These are phyloP conservation scores for Ascaphus truei DNA, from an alignment of 2,113 vertebrate genomes.

Conservation along the genomic window DNA sequence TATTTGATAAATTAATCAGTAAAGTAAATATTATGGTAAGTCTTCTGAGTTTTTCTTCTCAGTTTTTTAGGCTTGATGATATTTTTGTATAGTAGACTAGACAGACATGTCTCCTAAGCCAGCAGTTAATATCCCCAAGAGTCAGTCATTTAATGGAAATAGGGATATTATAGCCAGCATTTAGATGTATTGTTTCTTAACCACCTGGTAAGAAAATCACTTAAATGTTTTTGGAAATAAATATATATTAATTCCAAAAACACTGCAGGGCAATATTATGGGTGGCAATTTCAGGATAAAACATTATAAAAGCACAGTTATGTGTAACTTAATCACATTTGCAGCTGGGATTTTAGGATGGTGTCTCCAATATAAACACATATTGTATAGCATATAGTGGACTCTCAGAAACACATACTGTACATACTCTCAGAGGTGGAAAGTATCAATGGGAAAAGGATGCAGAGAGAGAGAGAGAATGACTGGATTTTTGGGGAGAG, in stretches of 20 bases:
- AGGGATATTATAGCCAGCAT: not conserved
- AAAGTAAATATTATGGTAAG: constrained; percentile 34
- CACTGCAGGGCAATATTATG: constrained; percentile 20
- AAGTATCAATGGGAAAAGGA: not conserved
- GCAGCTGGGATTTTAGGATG: constrained; percentile 16
- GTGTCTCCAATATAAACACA: constrained; percentile 26
- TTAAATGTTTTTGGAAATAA: constrained; percentile 13
- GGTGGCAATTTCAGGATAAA: constrained; percentile 1
- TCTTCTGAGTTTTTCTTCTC: constrained; percentile 10
- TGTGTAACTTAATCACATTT: constrained; percentile 12
- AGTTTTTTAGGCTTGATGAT: not conserved
- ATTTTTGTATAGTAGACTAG: constrained; percentile 2
- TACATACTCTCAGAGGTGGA: constrained; percentile 3
- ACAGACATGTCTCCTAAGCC: not conserved
- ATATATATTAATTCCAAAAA: constrained; percentile 18
- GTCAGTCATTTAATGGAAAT: constrained; percentile 5
- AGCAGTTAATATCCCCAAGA: constrained; percentile 20
- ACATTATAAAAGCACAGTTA: not conserved
- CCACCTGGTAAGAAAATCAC: constrained; percentile 22
- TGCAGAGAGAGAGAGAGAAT: not conserved
- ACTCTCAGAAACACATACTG: not conserved
- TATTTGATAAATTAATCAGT: constrained; percentile 33
- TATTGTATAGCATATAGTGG: constrained; percentile 2
- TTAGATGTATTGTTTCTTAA: not conserved
- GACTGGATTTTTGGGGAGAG: not conserved